Percentiles rank a stretch among this genome's conserved stretches.
Evolutionary conservation across 2,113 vertebrate species (phyloP).

Genomic region (Lophochroa leadbeateri): DNA sequence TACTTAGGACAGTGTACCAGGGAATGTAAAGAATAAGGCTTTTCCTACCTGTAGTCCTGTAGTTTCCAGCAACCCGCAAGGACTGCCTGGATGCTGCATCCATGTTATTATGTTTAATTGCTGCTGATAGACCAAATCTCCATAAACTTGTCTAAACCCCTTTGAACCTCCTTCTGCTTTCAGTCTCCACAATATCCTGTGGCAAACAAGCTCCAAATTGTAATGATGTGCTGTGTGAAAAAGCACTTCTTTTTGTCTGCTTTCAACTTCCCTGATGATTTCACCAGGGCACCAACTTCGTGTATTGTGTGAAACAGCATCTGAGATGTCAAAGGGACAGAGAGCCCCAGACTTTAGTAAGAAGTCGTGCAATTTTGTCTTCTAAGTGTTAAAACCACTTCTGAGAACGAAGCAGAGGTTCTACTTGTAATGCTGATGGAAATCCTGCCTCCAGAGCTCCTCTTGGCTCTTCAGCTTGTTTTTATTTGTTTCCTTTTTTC

Average conservation of each 20-base stretch:
- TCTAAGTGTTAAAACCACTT: not conserved
- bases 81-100: not conserved
- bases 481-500: not conserved
- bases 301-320: not conserved
- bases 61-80: constrained; percentile 18
- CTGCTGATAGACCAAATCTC: constrained; percentile 17
- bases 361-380: not conserved
- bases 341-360: constrained; percentile 6
- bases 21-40: not conserved
- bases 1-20: not conserved
- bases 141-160: constrained; percentile 40
- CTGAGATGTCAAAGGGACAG: not conserved
- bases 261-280: constrained; percentile 5
- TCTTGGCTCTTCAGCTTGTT: constrained; percentile 18
- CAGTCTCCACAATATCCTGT: constrained; percentile 33
- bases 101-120: not conserved
- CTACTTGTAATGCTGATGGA: constrained; percentile 5
- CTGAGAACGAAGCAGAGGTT: not conserved
- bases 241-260: not conserved
- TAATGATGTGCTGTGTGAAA: constrained; percentile 4
- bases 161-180: constrained; percentile 41
- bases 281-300: not conserved
- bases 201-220: constrained; percentile 21
- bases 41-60: not conserved
- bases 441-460: not conserved